These are phyloP conservation scores for Argynnis bischoffii DNA, from an alignment of 2,888 invertebrate genomes.

Conservation along the genomic window DNA sequence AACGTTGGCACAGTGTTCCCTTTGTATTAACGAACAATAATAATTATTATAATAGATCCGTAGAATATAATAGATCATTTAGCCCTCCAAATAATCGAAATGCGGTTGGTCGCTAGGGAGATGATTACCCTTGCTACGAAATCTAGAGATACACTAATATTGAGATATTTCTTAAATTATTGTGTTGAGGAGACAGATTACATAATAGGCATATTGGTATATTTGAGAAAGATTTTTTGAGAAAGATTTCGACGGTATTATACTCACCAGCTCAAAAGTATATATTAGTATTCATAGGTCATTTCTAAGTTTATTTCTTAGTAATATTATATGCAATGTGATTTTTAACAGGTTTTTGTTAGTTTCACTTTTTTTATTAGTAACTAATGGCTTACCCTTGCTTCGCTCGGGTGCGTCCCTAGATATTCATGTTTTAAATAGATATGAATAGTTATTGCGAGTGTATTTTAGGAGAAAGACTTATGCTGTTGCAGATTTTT, in stretches of 20 bases:
- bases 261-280: neutral
- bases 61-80: conserved; percentile 16
- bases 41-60: conserved; percentile 6
- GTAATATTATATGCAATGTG: too few relatives aligned
- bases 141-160: neutral
- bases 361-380: too few relatives aligned
- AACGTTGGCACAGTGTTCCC: neutral
- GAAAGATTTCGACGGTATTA: neutral
- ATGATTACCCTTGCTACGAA: conserved; percentile 11
- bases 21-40: conserved; percentile 4
- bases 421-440: too few relatives aligned
- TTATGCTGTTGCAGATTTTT: too few relatives aligned
- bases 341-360: too few relatives aligned
- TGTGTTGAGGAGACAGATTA: conserved; percentile 3
- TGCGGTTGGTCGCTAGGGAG: conserved; percentile 14
- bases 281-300: neutral
- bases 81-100: conserved; percentile 15
- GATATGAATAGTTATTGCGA: too few relatives aligned
- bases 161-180: conserved; percentile 6
- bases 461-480: too few relatives aligned
- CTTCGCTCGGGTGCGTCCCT: too few relatives aligned
- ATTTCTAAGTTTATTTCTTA: too few relatives aligned
- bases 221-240: neutral
- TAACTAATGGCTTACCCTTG: too few relatives aligned
- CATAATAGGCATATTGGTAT: neutral